Base-by-base conservation (phyloP, 2,888 invertebrate genomes). In the Acanthacorydalis orientalis region DNA sequence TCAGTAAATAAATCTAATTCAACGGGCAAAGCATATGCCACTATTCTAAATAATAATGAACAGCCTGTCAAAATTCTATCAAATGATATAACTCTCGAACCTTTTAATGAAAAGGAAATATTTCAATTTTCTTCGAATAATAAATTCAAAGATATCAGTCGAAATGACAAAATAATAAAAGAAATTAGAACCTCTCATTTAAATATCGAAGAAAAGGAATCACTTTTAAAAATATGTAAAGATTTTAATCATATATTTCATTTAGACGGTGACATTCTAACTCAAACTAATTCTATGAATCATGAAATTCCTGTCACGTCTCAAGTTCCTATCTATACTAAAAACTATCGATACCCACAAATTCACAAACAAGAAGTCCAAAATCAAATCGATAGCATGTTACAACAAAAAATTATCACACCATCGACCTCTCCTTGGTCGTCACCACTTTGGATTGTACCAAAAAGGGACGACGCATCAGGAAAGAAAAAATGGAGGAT, bases 361-460 rank as follows among this genome's bases (percentile, higher is more conserved):
- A 42, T 55, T 2, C 56, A 57, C 44, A 55, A 53, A 50, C 39
- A 51, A 31, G 55, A 58, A 51, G 54, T 57, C 3, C 4, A 50
- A 31, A 48, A 23, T 12, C 57, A 60, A 51, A 57, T 56, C 38
- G 33, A 45, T 9, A 47, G 54, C 44, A 52, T 55, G 47, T 47
- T 56, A 1, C 39, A 51, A 9, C 45, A 55, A 43, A 46, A 46
- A 7, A 54, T 55, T 10, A 53, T 54, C 8, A 43, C 49, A 51
- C 52, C 51, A 12, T 50, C 49, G 8, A 32, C 47, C 43, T 50
- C 51, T 3, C 51, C 56, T 31, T 55, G 54, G 55, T 48, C 47
- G 1, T 51, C 54, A 3, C 56, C 57, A 1, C 51, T 56, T 8
- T 55, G 53, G 53, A 53, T 58, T 1, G 56, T 57, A 2, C 52